phyloP scores from a whole-genome alignment of 2,113 vertebrate genomes.

The Pseudorasbora parva region DNA sequence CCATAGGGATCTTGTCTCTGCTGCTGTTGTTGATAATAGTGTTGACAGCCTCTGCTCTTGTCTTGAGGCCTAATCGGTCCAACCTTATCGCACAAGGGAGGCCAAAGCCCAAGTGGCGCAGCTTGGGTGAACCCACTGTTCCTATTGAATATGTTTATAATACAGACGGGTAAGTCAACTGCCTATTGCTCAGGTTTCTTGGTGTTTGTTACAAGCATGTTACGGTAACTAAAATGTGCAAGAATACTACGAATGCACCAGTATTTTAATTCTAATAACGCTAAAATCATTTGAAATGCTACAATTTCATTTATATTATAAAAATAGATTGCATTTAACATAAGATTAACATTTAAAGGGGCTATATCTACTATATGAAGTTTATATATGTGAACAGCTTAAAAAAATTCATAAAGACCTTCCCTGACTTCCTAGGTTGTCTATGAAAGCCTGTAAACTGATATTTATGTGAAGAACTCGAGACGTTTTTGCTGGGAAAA shows the following conservation, averaged over 20 bases:
- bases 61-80: conserved; percentile 76
- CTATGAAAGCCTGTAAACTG: no score
- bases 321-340: not conserved
- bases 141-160: conserved; percentile 73
- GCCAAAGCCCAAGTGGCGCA: conserved; percentile 86
- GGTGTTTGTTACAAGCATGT: not conserved
- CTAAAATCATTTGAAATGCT: no score
- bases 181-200: not conserved
- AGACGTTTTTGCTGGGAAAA: no score
- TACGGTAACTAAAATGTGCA: not conserved
- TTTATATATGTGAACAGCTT: no score
- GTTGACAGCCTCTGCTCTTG: conserved; percentile 78
- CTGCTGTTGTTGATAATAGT: conserved; percentile 74
- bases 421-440: no score
- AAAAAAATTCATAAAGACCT: no score
- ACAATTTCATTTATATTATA: no score
- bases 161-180: conserved; percentile 73
- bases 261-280: not conserved
- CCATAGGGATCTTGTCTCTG: conserved; percentile 74
- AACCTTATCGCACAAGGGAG: conserved; percentile 68
- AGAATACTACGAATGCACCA: not conserved
- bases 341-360: no score
- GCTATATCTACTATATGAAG: no score
- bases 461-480: no score
- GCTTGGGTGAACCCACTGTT: conserved; percentile 79